A percentile compares a stretch with the other conserved stretches of the same genome.
Evolutionary conservation across 2,797 vertebrate genomes (phyloP).

Genomic region (Helicolenus hilgendorfi): DNA sequence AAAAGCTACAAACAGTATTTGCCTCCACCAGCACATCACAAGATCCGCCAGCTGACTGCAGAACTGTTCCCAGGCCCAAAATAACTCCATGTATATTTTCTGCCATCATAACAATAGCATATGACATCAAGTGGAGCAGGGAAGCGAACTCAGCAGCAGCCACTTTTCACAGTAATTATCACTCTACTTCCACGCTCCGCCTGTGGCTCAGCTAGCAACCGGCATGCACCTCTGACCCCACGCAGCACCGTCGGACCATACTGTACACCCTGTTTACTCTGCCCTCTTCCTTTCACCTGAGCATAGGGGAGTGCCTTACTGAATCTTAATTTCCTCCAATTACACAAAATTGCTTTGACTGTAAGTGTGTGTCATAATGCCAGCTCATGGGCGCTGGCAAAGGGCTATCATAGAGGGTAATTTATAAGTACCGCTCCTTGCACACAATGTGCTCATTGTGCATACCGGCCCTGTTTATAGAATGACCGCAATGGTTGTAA

Average conservation of each 20-base stretch:
- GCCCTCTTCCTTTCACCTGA: constrained; percentile 67
- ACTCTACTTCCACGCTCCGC: constrained; percentile 55
- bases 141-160: constrained; percentile 86
- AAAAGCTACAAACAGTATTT: constrained; percentile 8
- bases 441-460: constrained; percentile 88
- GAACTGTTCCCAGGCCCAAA: constrained; percentile 43
- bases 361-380: constrained; percentile 54
- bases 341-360: constrained; percentile 25
- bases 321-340: constrained; percentile 63
- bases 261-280: constrained; percentile 58
- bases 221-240: constrained; percentile 69
- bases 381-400: constrained; percentile 48
- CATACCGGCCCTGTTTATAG: constrained; percentile 67
- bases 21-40: constrained; percentile 56
- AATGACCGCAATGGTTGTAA: constrained; percentile 78
- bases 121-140: constrained; percentile 80
- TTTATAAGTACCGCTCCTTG: constrained; percentile 53
- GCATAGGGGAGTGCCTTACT: constrained; percentile 6
- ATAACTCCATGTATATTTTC: constrained; percentile 69
- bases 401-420: constrained; percentile 62
- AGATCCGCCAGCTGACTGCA: constrained; percentile 29
- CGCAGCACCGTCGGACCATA: constrained; percentile 24
- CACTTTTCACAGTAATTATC: constrained; percentile 90
- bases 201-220: constrained; percentile 66
- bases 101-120: constrained; percentile 63